Conservation (phyloP, 2,797 vertebrate genomes). For the Carcharodon carcharias region DNA sequence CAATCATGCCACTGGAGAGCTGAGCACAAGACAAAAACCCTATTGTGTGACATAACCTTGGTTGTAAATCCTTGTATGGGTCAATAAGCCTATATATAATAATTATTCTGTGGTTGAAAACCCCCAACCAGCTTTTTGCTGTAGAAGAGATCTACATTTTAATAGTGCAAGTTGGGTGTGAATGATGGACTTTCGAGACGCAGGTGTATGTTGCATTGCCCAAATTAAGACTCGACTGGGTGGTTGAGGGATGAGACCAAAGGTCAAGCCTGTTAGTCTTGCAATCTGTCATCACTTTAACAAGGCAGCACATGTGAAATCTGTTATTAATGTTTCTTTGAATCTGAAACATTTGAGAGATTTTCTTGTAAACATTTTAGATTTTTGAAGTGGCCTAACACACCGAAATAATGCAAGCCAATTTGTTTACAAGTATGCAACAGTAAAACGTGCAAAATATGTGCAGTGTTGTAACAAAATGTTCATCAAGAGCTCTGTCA, state of each 20-base stretch:
- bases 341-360: slow-evolving; percentile 14
- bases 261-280: slow-evolving; percentile 26
- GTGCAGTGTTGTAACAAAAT: not conserved
- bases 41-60: slow-evolving; percentile 20
- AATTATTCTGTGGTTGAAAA: slow-evolving; percentile 8
- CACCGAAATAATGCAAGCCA: not conserved
- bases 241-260: slow-evolving; percentile 10
- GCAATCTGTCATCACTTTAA: slow-evolving; percentile 29
- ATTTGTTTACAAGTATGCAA: not conserved
- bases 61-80: slow-evolving; percentile 24
- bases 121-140: not conserved
- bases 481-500: not conserved
- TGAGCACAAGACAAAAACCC: not conserved
- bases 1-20: not conserved
- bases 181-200: not conserved
- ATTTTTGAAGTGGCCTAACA: not conserved
- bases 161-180: not conserved
- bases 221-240: slow-evolving; percentile 2
- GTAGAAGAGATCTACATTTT: slow-evolving; percentile 12
- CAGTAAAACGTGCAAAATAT: not conserved
- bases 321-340: slow-evolving; percentile 13
- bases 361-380: not conserved
- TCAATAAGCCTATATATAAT: not conserved
- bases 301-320: slow-evolving; percentile 6
- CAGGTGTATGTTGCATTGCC: not conserved